Evolutionary conservation across 2,113 vertebrate genomes (phyloP).

Genomic region (Harpagus bidentatus): DNA sequence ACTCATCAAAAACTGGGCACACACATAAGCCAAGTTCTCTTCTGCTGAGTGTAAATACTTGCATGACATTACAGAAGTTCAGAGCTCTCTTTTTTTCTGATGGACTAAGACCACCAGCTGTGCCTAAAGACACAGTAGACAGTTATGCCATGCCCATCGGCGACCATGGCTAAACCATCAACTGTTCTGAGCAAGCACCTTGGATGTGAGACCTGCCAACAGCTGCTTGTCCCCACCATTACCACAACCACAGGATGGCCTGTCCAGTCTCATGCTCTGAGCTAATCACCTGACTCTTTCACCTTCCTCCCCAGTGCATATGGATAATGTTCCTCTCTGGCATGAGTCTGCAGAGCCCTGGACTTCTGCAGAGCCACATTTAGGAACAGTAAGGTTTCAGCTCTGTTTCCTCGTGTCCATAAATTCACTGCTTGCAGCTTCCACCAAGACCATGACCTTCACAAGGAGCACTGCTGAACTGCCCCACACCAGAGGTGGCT

Average conservation of each 20-base stretch:
- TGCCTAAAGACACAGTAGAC: background rate
- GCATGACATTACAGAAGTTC: background rate
- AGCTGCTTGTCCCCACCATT: background rate
- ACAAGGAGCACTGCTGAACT: background rate
- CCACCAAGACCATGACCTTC: background rate
- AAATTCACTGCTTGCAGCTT: background rate
- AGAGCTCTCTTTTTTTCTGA: background rate
- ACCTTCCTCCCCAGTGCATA: background rate
- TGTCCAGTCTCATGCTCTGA: background rate
- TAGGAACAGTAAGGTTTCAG: background rate
- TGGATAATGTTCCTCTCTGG: accelerated
- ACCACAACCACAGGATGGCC: background rate
- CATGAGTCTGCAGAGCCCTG: background rate
- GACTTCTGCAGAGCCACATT: background rate
- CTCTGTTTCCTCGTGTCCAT: background rate
- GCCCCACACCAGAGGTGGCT: background rate
- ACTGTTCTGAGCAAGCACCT: background rate
- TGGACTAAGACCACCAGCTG: background rate
- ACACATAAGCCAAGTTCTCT: background rate
- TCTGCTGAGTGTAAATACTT: background rate
- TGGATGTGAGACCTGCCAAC: background rate
- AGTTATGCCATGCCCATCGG: too few species aligned
- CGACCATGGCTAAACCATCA: background rate
- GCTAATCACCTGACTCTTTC: background rate
- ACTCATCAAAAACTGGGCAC: background rate